Conservation (phyloP, 2,888 invertebrate genomes). For the Ypsolopha scabrella region DNA sequence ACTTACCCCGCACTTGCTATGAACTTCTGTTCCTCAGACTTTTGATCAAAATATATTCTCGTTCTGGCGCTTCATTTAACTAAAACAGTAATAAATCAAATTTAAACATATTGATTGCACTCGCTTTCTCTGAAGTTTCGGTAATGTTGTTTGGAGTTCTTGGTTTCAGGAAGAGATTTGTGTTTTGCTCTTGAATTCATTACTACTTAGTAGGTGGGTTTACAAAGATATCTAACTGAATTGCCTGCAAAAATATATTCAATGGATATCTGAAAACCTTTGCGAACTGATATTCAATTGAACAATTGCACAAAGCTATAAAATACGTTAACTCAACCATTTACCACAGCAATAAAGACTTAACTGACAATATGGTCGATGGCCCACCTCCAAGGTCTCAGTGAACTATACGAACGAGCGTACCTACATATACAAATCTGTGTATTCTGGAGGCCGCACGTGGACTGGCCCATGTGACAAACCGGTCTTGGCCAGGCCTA, state of each 20-base stretch:
- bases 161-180: too few species aligned
- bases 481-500: slow-evolving; percentile 61
- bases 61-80: slow-evolving; percentile 24
- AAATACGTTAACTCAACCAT: slow-evolving; percentile 21
- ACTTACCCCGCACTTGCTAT: slow-evolving; percentile 50
- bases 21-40: slow-evolving; percentile 55
- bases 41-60: slow-evolving; percentile 62
- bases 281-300: neutral
- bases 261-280: too few species aligned
- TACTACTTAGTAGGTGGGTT: too few species aligned
- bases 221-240: too few species aligned
- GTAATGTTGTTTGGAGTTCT: too few species aligned
- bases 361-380: slow-evolving; percentile 19
- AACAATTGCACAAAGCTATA: slow-evolving; percentile 18
- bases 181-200: too few species aligned
- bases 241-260: too few species aligned
- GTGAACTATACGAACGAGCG: slow-evolving; percentile 12
- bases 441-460: slow-evolving; percentile 59
- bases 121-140: neutral
- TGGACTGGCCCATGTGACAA: slow-evolving; percentile 62
- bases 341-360: slow-evolving; percentile 19
- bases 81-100: slow-evolving; percentile 20
- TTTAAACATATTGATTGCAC: slow-evolving; percentile 14
- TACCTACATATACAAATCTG: slow-evolving; percentile 18
- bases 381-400: slow-evolving; percentile 7